A percentile compares a stretch with the other conserved stretches of the same genome.
Conservation (phyloP, 2,888 invertebrate species). For the Scaptomyza tumidula region DNA sequence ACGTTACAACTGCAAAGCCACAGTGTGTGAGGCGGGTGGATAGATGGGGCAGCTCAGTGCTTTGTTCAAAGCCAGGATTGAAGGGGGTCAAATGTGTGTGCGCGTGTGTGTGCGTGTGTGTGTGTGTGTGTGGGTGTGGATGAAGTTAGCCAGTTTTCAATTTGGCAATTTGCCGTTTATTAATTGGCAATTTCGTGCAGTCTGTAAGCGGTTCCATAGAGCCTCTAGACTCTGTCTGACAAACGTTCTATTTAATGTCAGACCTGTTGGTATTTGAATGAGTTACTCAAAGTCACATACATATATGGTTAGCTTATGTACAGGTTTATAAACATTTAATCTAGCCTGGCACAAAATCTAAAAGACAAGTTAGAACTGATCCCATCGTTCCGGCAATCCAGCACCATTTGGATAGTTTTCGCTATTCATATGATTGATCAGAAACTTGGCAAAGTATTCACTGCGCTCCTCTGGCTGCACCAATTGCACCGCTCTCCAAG, state of each 20-base stretch:
- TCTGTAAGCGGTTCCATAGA: conserved; percentile 27
- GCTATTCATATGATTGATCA: conserved; percentile 64
- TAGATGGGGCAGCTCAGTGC: background rate
- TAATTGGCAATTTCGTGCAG: conserved; percentile 72
- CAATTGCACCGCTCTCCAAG: conserved; percentile 46
- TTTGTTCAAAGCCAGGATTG: conserved; percentile 13
- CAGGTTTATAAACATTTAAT: conserved; percentile 17
- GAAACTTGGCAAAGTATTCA: conserved; percentile 68
- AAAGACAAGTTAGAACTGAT: conserved; percentile 51
- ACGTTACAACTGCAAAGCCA: conserved; percentile 25
- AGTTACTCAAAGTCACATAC: no score
- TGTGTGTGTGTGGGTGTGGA: conserved; percentile 8
- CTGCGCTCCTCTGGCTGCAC: conserved; percentile 45
- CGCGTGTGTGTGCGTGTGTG: conserved; percentile 3
- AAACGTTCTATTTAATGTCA: background rate
- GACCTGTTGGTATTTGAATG: background rate
- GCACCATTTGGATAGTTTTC: conserved; percentile 67
- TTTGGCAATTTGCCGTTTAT: conserved; percentile 69
- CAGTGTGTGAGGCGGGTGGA: background rate
- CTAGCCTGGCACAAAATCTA: background rate
- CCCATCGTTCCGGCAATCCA: conserved; percentile 66
- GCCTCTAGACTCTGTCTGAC: conserved; percentile 21
- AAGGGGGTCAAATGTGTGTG: conserved; percentile 1
- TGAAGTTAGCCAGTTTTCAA: conserved; percentile 48
- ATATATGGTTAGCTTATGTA: no score